Conservation (phyloP, 1,140 invertebrate genomes). For the Trinorchestia longiramus region DNA sequence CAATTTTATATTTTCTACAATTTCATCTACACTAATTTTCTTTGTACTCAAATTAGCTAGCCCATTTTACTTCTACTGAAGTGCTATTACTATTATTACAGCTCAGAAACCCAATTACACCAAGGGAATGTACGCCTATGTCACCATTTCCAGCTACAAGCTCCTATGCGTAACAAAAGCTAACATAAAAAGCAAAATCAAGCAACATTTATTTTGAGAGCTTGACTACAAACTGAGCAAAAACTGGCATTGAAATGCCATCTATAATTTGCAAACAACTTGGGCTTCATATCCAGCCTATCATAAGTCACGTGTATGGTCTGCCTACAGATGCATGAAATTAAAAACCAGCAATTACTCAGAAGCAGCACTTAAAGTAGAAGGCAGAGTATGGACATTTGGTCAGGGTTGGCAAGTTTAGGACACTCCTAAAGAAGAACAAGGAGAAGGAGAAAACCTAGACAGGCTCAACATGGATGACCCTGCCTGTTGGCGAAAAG, state of each 20-base stretch:
- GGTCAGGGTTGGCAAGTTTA: conserved; percentile 32
- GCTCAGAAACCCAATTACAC: too few species aligned
- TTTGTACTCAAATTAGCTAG: too few species aligned
- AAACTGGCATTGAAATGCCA: neutral
- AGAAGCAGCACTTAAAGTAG: neutral
- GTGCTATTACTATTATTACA: neutral
- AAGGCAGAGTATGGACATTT: neutral
- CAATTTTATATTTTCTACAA: too few species aligned
- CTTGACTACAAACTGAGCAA: neutral
- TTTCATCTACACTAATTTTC: too few species aligned
- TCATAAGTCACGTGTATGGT: neutral
- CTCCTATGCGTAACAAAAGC: neutral
- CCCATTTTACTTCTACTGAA: neutral
- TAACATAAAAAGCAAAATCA: neutral
- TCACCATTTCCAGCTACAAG: neutral
- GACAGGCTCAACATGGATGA: conserved; percentile 11
- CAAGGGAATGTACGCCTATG: too few species aligned
- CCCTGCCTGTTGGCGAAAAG: neutral
- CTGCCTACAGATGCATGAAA: neutral
- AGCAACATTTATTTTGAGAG: neutral
- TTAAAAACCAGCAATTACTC: neutral
- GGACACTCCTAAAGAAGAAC: neutral
- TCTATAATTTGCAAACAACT: neutral
- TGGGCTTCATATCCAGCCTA: neutral
- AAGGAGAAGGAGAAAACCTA: neutral